These are phyloP conservation scores for Ochropleura leucogaster DNA, from an alignment of 2,888 invertebrate species.

Conservation along the genomic window DNA sequence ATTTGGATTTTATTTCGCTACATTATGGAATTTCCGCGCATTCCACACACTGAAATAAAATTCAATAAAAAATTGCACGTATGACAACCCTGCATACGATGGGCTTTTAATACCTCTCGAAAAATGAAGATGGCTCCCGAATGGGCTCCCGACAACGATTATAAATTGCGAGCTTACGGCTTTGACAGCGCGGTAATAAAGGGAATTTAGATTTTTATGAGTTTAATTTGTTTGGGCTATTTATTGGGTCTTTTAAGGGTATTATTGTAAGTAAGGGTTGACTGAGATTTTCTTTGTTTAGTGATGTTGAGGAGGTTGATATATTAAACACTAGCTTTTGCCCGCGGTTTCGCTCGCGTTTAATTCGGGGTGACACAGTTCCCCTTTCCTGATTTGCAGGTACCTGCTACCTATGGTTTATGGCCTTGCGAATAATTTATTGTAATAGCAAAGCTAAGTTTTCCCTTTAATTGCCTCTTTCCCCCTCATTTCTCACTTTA, in stretches of 20 bases:
- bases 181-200: slow-evolving; percentile 57
- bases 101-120: slow-evolving; percentile 60
- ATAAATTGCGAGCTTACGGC: slow-evolving; percentile 55
- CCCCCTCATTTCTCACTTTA: too few species aligned
- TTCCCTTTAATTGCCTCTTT: too few species aligned
- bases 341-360: too few species aligned
- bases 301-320: not conserved
- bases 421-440: too few species aligned
- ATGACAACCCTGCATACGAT: slow-evolving; percentile 17
- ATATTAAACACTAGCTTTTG: too few species aligned
- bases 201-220: slow-evolving; percentile 55
- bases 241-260: slow-evolving; percentile 27
- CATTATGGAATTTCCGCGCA: not conserved
- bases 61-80: not conserved
- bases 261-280: slow-evolving; percentile 7
- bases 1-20: too few species aligned
- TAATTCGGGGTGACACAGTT: too few species aligned
- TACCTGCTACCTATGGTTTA: too few species aligned
- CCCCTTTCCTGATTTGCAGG: too few species aligned
- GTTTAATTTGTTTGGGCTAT: slow-evolving; percentile 55
- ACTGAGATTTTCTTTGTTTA: slow-evolving; percentile 5
- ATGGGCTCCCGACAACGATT: slow-evolving; percentile 43
- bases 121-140: slow-evolving; percentile 48
- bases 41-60: not conserved
- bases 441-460: too few species aligned